A percentile compares a stretch with the other conserved stretches of the same genome.
phyloP scores from a whole-genome alignment of 2,113 vertebrate species.

The Megaptera novaeangliae region DNA sequence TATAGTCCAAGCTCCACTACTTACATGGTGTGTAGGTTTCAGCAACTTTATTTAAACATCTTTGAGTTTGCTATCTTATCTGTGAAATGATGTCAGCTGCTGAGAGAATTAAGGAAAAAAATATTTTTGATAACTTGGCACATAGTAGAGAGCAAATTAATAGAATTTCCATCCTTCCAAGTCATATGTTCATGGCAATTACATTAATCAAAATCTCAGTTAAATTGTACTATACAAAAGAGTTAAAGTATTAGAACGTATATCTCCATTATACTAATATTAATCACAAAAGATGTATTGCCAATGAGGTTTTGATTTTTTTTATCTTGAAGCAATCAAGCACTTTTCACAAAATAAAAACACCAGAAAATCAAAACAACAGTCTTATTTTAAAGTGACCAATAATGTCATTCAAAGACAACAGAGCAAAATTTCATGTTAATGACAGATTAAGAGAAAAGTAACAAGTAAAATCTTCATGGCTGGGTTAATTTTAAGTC shows the following conservation, averaged over 20 bases:
- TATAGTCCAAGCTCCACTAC: not conserved
- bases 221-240: not conserved
- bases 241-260: not conserved
- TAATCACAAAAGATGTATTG: not conserved
- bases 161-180: not conserved
- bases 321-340: not conserved
- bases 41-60: not conserved
- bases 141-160: not conserved
- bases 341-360: not conserved
- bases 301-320: not conserved
- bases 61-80: not conserved
- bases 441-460: not conserved
- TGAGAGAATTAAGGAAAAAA: not conserved
- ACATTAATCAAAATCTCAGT: not conserved
- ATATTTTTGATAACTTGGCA: not conserved
- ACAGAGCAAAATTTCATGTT: not conserved
- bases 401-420: not conserved
- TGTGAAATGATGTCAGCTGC: not conserved
- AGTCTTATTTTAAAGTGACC: not conserved
- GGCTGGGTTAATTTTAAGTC: not conserved
- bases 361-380: not conserved
- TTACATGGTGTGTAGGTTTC: not conserved
- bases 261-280: not conserved
- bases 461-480: not conserved
- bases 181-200: not conserved